Percentiles rank a stretch among this genome's conserved stretches.
Conservation (phyloP, 2,888 invertebrate species). For the Aspidapion aeneum region DNA sequence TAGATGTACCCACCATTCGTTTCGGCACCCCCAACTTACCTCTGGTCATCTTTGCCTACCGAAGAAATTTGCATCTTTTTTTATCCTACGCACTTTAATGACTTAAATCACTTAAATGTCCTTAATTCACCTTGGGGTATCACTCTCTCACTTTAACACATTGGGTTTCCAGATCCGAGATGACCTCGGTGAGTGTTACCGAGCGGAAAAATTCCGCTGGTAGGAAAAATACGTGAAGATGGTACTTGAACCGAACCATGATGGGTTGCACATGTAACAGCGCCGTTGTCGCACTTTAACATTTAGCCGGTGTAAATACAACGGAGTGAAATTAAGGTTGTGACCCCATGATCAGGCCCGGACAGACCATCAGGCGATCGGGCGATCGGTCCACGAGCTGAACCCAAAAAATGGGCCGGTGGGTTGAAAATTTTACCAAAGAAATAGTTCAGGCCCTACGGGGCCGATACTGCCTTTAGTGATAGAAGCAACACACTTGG, state of each 20-base stretch:
- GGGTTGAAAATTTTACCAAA: too few relatives aligned
- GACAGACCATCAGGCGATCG: too few relatives aligned
- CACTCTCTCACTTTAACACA: neutral
- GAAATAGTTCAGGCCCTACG: too few relatives aligned
- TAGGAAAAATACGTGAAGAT: neutral
- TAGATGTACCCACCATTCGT: neutral
- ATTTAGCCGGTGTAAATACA: neutral
- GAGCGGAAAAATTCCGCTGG: neutral
- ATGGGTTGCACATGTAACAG: neutral
- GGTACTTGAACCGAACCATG: neutral
- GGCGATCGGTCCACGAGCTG: too few relatives aligned
- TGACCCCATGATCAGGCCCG: too few relatives aligned
- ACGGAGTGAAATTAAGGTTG: neutral
- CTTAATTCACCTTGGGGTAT: neutral
- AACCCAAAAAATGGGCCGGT: too few relatives aligned
- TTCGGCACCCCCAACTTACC: neutral
- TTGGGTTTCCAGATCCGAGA: neutral
- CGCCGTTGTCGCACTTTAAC: neutral
- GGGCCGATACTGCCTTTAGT: too few relatives aligned
- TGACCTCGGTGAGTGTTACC: neutral
- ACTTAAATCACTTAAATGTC: neutral
- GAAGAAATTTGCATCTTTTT: neutral
- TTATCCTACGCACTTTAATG: neutral
- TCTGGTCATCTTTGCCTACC: neutral
- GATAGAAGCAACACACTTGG: too few relatives aligned